Evolutionary conservation across 2,888 invertebrate genomes (phyloP), one percentile per base, ranked within the genome.

Genomic region (Aromia moschata): DNA sequence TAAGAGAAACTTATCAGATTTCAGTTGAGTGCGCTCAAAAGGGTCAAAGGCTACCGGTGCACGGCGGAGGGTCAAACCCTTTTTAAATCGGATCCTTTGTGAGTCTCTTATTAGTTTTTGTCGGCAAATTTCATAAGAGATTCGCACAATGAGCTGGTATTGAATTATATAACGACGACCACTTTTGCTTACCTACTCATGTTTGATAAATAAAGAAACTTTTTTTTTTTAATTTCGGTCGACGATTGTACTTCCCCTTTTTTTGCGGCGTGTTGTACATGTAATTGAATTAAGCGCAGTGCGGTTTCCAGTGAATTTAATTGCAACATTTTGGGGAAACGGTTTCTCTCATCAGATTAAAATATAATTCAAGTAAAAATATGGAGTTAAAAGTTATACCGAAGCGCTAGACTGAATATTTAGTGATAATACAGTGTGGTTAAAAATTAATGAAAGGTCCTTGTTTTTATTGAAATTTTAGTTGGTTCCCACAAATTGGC

Each of bases 61-160:
- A 55, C 47, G 57, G 52, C 61, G 56, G 51, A 60, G 72, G 72
- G 71, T 70, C 70, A 71, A 73, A 60, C 69, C 72, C 72, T 71
- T 73, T 69, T 69, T 70, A 72, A 73, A 72, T 73, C 72, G 74
- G 74, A 62, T 65, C 71, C 70, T 74, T 74, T 74, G 73, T 70
- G 65, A 66, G 72, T 71, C 72, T 70, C 70, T 73, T 70, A 73
- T 74, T 73, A 70, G 71, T 70, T 71, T 73, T 71, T 69, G 71
- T 73, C 72, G 74, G 74, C 69, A 62, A 68, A 72, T 70, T 72
- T 67, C 68, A 71, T 68, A 72, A 70, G 65, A 72, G 72, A 72
- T 72, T 68, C 64, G 70, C 71, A 71, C 72, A 70, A 73, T 71
- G 66, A 69, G 68, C 65, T 55, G 63, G 69, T 70, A 69, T 68